Base-by-base conservation (phyloP, 2,797 vertebrate species). In the Luscinia megarhynchos region DNA sequence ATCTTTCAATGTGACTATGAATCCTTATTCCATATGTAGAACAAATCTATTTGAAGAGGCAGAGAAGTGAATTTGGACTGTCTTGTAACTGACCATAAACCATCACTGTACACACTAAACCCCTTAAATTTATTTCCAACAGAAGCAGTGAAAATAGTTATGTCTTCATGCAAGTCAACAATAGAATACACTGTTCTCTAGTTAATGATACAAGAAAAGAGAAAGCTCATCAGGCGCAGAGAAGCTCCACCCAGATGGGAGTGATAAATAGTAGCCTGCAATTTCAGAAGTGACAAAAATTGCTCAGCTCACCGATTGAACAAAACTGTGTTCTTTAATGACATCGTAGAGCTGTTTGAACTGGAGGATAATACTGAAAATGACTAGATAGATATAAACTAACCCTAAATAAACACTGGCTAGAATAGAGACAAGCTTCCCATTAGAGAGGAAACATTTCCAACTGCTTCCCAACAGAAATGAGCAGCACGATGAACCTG, bases 11-110 rank as follows among this genome's bases (percentile, higher is more conserved):
- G 7, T 2, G 8, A 84, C 18, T 23, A 51, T 12, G 50, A 83
- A 48, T 19, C 55, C 27, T 89, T 41, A 51, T 30, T 63, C 53
- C 29, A 41, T 23, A 51, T 6, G 8, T 9, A 48, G 20, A 50
- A 91, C 34, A 24, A 30, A 78, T 76, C 13, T 69, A 55, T 18
- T 20, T 84, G 70, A 94, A 91, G 62, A 73, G n/a, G 59, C 9
- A 82, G 55, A 73, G 54, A 78, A 81, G 15, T 50, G 27, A 90
- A 86, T 54, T 63, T 58, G 85, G 45, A 74, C 11, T 8, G 2
- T 14, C 38, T 2, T 11, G 18, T 63, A 69, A 50, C 11, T 26
- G 32, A 72, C 8, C 21, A 24, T 6, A 57, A 70, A 9, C 10
- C 12, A 66, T 16, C 59, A 32, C 11, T 23, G 5, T 9, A 57